Base-by-base conservation (phyloP, 2,113 vertebrate species). In the Heterotis niloticus region DNA sequence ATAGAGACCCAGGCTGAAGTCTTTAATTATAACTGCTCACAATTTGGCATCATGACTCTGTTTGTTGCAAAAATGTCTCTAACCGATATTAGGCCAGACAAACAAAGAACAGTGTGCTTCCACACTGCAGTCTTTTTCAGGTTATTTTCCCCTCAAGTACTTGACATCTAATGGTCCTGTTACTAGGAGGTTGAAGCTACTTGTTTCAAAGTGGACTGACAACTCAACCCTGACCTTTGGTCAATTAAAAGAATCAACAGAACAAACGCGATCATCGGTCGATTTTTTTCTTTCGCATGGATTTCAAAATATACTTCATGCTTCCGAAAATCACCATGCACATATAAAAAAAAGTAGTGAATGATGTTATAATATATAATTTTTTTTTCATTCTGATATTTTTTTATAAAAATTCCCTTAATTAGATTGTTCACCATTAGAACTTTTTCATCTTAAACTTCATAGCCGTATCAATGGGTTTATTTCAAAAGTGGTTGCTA, bases 21-120 rank as follows among this genome's bases (percentile, higher is more conserved):
- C 54, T 60, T 26, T 76, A 69, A 70, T 80, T 80, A 69, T 60
- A 76, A 76, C 69, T 56, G 79, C 29, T 76, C 29, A 29, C 68
- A n/a, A 26, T 80, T 76, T 80, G 79, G 79, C 64, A 80, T 74
- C 56, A 52, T 26, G 62, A 60, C 28, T 44, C 18, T 28, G 79
- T 80, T 73, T 76, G 66, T 73, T 80, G 65, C 56, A n/a, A n/a
- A n/a, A n/a, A n/a, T n/a, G n/a, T 80, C 79, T 80, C 65, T 76
- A 62, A 76, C 69, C 67, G 34, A 80, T 80, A 76, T 60, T 52
- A 80, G 28, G 14, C 79, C n/a, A 76, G 68, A 80, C 73, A 75
- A 80, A 80, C 73, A 57, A 54, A 51, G 64, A 76, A 73, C 54
- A 66, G 76, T 69, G 73, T 80, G 79, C 54, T 70, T 54, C 69